Evolutionary conservation across 2,888 invertebrate species (phyloP), one percentile per base, ranked within the genome.

Genomic region (Sceliomorpha sp.): DNA sequence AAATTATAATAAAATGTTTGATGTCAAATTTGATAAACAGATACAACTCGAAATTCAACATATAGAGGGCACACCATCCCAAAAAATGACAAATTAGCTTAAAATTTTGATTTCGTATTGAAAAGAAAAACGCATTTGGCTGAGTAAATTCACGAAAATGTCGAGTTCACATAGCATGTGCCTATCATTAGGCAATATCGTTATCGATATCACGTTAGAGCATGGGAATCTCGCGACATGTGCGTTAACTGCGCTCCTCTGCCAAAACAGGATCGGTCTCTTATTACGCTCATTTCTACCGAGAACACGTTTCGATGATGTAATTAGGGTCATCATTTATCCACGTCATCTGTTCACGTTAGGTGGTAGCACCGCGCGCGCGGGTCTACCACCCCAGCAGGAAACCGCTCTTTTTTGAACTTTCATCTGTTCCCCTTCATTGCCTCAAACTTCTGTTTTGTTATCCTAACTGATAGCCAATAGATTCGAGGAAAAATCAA

Each of bases 181-280:
- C n/a, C 32, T 32, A 50, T 60, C 50, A 50, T 34, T 39, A 17
- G 56, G 12, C 29, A 32, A 44, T 29, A 45, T 36, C 8, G 27
- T 13, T 17, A 13, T 17, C 42, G 39, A 15, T 39, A 34, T 32
- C n/a, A n/a, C n/a, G n/a, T n/a, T 48, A 42, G 72, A 77, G 76
- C 80, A 84, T 85, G 85, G 82, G 84, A 85, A 85, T 85, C 79
- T 75, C 53, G 59, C 76, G 79, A 77, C 85, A 85, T 85, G 80
- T 85, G 69, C 44, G 14, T 26, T 17, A 45, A n/a, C n/a, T n/a
- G n/a, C n/a, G n/a, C 9, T 42, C 12, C 13, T 7, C 42, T 14
- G 48, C 44, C 14, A 27, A 63, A 47, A 24, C 47, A 20, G 39
- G 29, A 15, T 8, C 13, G 32, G 29, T 64, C 45, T 34, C 34